These are phyloP conservation scores for Halcyon badia DNA, from an alignment of 2,797 vertebrate species.

Conservation along the genomic window DNA sequence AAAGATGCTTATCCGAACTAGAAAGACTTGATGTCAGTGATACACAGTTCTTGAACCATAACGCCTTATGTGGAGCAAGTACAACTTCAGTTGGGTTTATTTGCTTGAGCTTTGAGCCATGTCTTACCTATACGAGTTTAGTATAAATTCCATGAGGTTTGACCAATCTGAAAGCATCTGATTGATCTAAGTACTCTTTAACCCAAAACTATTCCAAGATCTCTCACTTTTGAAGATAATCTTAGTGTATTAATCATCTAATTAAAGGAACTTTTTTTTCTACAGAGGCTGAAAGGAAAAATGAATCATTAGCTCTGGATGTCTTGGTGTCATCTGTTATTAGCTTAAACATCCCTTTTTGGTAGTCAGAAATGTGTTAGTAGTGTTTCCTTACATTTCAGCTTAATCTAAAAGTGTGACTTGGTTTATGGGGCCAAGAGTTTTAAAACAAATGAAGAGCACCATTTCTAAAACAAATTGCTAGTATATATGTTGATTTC, in stretches of 20 bases:
- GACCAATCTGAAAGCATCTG: neutral
- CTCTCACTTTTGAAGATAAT: neutral
- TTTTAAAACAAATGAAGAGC: neutral
- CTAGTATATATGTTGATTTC: neutral
- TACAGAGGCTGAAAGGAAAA: neutral
- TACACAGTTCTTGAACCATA: fast-evolving
- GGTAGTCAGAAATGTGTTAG: neutral
- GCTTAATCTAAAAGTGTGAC: neutral
- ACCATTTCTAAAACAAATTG: neutral
- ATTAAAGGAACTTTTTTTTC: neutral
- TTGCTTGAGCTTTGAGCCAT: neutral
- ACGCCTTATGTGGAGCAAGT: neutral
- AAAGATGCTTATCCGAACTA: neutral
- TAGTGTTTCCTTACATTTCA: neutral
- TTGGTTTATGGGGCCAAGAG: neutral
- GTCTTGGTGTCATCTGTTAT: neutral
- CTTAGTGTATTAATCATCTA: neutral
- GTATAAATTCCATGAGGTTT: neutral
- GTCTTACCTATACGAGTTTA: neutral
- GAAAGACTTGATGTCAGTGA: neutral
- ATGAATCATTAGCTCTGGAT: neutral
- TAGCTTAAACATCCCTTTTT: neutral
- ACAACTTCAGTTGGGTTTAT: neutral
- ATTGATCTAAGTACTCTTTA: neutral
- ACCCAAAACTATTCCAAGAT: neutral